Evolutionary conservation across 2,113 vertebrate species (phyloP).

Genomic region (Ursus arctos): DNA sequence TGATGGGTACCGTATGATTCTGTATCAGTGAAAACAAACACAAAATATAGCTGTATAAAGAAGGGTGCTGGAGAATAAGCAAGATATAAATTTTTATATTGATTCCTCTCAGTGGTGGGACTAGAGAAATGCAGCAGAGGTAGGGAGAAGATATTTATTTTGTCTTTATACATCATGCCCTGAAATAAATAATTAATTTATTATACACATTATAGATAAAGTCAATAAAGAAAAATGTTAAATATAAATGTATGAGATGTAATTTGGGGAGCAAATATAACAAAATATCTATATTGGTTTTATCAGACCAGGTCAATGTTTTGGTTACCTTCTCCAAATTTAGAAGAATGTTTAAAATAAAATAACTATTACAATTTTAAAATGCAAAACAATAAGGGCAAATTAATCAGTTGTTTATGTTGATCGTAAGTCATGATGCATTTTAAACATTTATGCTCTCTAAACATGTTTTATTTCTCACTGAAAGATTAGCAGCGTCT

Average conservation of each 20-base stretch:
- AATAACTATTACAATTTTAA: neutral
- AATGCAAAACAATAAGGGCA: neutral
- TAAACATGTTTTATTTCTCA: conserved; percentile 24
- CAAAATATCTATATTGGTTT: conserved; percentile 8
- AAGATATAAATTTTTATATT: neutral
- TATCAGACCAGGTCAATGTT: neutral
- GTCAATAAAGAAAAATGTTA: neutral
- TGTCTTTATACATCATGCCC: neutral
- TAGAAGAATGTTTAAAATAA: neutral
- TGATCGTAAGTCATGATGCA: neutral
- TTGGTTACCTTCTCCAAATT: neutral
- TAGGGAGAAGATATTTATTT: neutral
- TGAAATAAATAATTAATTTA: neutral
- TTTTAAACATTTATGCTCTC: neutral
- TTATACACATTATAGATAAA: neutral
- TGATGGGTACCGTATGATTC: neutral
- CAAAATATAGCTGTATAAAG: neutral
- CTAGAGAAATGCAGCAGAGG: neutral
- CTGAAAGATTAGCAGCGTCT: conserved; percentile 13
- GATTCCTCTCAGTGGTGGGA: neutral
- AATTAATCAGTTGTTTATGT: neutral
- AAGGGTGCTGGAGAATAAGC: neutral
- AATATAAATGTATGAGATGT: neutral
- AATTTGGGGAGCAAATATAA: neutral
- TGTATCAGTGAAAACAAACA: neutral